phyloP scores from a whole-genome alignment of 2,797 vertebrate genomes.

The Poeciliopsis gracilis region DNA sequence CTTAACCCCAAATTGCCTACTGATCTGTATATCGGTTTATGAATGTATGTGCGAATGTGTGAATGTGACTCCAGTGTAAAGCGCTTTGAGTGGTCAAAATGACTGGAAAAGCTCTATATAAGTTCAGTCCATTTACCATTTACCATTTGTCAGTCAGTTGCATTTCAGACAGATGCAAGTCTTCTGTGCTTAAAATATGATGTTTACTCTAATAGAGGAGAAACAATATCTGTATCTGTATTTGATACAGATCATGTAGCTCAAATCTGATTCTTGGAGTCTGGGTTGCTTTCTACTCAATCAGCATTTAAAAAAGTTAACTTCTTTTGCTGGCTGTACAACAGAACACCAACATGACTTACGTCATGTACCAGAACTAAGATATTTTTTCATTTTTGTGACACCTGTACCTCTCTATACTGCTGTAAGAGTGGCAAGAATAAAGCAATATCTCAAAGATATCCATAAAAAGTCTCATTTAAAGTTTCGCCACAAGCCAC shows the following conservation, averaged over 20 bases:
- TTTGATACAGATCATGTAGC: conserved; percentile 18
- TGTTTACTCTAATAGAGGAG: conserved; percentile 48
- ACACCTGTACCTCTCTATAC: not conserved
- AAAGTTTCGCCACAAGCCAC: too few species aligned
- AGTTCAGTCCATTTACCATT: too few species aligned
- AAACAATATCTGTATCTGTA: conserved; percentile 2
- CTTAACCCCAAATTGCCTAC: too few species aligned
- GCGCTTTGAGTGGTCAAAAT: too few species aligned
- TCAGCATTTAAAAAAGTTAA: not conserved
- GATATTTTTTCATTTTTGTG: not conserved
- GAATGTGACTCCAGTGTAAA: too few species aligned
- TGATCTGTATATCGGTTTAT: too few species aligned
- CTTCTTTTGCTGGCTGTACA: not conserved
- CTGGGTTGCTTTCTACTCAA: conserved; percentile 22
- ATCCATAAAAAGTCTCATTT: too few species aligned
- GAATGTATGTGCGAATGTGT: too few species aligned
- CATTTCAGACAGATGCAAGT: not conserved
- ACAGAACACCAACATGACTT: not conserved
- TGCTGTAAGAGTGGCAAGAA: too few species aligned
- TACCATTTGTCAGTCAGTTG: not conserved
- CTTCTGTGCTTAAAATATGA: conserved; percentile 22
- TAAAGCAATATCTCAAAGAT: too few species aligned
- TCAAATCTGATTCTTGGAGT: conserved; percentile 35
- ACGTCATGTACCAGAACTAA: not conserved
- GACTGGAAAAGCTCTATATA: too few species aligned